A percentile compares a stretch with the other conserved stretches of the same genome.
These are phyloP conservation scores for Protaetia brevitarsis DNA, from an alignment of 1,140 invertebrate genomes.

Conservation along the genomic window DNA sequence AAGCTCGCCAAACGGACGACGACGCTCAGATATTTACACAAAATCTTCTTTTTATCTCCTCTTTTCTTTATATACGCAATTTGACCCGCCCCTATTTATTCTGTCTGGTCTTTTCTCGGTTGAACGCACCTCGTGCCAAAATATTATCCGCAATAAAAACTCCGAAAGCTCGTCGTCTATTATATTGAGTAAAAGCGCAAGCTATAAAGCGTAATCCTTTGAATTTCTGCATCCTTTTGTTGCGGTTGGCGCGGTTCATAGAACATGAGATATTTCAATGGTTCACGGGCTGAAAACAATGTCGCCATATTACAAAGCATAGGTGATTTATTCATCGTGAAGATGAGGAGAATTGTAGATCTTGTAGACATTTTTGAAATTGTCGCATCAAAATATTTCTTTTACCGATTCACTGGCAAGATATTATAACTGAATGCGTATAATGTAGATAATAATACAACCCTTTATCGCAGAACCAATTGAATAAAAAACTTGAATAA, in stretches of 20 bases:
- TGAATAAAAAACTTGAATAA: too few species aligned
- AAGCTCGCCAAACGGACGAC: background rate
- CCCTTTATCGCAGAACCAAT: too few species aligned
- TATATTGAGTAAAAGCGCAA: conserved; percentile 5
- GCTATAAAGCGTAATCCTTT: conserved; percentile 4
- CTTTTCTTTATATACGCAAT: background rate
- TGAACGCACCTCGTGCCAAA: conserved; percentile 7
- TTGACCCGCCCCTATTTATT: background rate
- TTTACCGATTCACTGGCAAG: too few species aligned
- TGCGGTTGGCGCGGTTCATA: background rate
- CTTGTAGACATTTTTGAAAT: too few species aligned
- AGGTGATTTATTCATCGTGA: background rate
- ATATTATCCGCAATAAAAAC: background rate
- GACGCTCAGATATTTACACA: conserved; percentile 2
- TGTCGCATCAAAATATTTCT: too few species aligned
- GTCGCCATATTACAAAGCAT: background rate
- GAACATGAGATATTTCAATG: background rate
- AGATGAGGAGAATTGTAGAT: too few species aligned
- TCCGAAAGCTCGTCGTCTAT: background rate
- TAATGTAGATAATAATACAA: too few species aligned
- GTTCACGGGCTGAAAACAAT: background rate
- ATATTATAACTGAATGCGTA: too few species aligned
- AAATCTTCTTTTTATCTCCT: background rate
- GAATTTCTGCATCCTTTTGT: conserved; percentile 2
- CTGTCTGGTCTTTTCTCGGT: background rate